phyloP scores from a whole-genome alignment of 2,888 invertebrate species.

The Parnassius smintheus region DNA sequence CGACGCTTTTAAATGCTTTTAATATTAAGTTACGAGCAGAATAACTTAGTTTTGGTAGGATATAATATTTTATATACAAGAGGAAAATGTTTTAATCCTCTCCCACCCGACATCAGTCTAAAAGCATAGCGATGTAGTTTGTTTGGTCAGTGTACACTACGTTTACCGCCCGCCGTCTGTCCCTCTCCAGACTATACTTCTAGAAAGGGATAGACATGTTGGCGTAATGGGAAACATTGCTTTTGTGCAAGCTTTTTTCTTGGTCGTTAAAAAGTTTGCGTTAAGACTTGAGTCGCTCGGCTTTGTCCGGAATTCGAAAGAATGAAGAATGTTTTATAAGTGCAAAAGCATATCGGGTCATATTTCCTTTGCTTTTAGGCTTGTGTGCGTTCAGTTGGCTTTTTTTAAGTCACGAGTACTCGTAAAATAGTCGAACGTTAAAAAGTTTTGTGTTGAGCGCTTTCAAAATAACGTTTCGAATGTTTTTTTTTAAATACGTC shows the following conservation, averaged over 20 bases:
- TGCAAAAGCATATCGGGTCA: conserved; percentile 26
- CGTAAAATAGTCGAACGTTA: conserved; percentile 8
- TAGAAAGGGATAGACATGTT: conserved; percentile 27
- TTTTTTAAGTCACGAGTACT: conserved; percentile 7
- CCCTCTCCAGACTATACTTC: conserved; percentile 31
- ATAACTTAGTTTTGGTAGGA: conserved; percentile 11
- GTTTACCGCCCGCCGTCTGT: conserved; percentile 31
- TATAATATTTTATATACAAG: conserved; percentile 21
- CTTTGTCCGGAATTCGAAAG: conserved; percentile 29
- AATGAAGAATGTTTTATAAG: conserved; percentile 18
- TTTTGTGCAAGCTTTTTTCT: conserved; percentile 33
- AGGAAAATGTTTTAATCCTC: conserved; percentile 41
- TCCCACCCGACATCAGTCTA: conserved; percentile 37
- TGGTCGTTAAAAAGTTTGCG: conserved; percentile 47
- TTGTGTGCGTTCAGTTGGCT: conserved; percentile 6
- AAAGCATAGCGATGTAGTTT: conserved; percentile 57
- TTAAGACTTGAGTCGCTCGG: conserved; percentile 36
- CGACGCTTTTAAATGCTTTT: conserved; percentile 21
- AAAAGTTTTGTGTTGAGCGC: conserved; percentile 6
- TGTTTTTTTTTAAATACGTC: too few relatives aligned
- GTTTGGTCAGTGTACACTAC: conserved; percentile 47
- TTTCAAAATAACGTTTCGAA: conserved; percentile 10
- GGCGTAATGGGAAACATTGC: conserved; percentile 27
- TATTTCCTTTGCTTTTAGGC: conserved; percentile 21
- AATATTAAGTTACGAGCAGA: conserved; percentile 3